A percentile compares a stretch with the other conserved stretches of the same genome.
These are phyloP conservation scores for Peucedramus taeniatus DNA, from an alignment of 2,113 vertebrate species.

Conservation along the genomic window DNA sequence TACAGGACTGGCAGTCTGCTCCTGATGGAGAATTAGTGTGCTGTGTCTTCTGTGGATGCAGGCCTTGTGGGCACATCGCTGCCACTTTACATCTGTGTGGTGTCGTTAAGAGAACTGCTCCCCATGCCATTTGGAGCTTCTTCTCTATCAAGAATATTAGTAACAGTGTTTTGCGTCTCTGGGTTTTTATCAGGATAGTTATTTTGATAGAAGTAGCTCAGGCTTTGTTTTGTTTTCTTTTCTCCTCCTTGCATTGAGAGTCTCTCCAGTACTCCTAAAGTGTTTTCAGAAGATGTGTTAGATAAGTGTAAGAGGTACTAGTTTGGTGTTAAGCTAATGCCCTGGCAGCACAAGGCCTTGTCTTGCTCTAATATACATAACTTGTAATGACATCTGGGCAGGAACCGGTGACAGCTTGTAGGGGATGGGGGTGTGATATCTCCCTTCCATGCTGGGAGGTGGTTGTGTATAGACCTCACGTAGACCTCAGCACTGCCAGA, in stretches of 20 bases:
- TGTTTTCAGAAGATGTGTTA: neutral
- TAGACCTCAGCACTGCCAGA: neutral
- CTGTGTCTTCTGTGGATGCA: neutral
- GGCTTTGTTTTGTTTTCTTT: neutral
- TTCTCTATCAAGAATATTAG: neutral
- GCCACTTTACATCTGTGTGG: accelerated
- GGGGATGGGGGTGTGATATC: neutral
- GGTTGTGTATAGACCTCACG: neutral
- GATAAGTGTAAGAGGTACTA: neutral
- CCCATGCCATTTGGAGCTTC: neutral
- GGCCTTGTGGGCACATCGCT: neutral
- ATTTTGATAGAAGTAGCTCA: neutral
- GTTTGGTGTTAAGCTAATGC: neutral
- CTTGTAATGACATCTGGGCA: neutral
- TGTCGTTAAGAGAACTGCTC: neutral
- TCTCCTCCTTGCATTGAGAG: neutral
- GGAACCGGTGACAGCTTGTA: neutral
- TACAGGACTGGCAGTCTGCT: neutral
- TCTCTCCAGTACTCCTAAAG: neutral
- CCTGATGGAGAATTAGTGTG: neutral
- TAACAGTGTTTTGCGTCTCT: neutral
- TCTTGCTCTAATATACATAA: neutral
- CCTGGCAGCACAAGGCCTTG: neutral
- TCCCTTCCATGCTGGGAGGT: neutral
- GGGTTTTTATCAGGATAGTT: neutral